Conservation (phyloP, 2,113 vertebrate species). For the Platycercus adscitus region DNA sequence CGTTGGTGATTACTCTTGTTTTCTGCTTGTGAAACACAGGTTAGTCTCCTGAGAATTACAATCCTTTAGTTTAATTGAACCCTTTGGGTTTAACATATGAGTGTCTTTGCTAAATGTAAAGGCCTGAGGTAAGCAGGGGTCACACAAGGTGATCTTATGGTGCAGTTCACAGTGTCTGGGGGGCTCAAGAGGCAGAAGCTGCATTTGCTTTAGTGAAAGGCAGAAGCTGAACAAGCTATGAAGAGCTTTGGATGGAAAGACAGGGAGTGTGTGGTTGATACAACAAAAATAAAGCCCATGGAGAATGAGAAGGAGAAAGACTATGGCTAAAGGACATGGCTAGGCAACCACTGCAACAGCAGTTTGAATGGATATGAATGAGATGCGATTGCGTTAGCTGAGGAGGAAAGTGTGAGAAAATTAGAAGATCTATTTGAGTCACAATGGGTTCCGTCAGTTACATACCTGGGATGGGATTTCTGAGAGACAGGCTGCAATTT, state of each 20-base stretch:
- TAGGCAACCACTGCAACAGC: background rate
- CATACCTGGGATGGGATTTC: background rate
- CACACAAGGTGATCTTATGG: background rate
- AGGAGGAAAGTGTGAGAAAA: background rate
- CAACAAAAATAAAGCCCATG: background rate
- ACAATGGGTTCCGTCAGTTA: background rate
- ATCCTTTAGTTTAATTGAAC: slow-evolving; percentile 31
- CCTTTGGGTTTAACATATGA: background rate
- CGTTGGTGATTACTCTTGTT: background rate
- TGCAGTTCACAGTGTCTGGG: background rate
- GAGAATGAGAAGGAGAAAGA: background rate
- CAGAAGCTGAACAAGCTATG: background rate
- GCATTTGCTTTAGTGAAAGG: background rate
- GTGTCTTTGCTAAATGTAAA: background rate
- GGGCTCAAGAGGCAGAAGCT: background rate
- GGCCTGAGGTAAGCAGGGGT: background rate
- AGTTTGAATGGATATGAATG: background rate
- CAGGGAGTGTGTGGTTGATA: background rate
- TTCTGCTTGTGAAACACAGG: slow-evolving; percentile 39
- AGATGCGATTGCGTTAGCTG: background rate
- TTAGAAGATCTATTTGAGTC: background rate
- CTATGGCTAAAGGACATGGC: background rate
- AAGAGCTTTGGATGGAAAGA: background rate
- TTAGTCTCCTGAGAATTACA: slow-evolving; percentile 11
- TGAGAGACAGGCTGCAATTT: slow-evolving; percentile 15